These are phyloP conservation scores for Tupaia chinensis DNA, from an alignment of 2,113 vertebrate genomes.

Conservation along the genomic window DNA sequence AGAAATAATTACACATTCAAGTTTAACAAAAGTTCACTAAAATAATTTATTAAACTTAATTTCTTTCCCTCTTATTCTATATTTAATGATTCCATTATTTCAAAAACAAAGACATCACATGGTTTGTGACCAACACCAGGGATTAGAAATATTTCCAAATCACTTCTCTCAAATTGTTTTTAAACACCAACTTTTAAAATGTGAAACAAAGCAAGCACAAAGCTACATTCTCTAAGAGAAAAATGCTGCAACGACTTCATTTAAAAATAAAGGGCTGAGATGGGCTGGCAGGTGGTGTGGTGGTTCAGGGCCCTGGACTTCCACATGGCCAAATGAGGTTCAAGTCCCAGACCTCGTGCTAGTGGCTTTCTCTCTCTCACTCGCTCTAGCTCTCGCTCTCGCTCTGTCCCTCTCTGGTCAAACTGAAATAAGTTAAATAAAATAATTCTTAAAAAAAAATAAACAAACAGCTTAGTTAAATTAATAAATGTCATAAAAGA, in stretches of 20 bases:
- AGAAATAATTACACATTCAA: not conserved
- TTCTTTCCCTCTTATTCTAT: constrained; percentile 1
- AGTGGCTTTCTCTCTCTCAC: too few species aligned
- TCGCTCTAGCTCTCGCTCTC: too few species aligned
- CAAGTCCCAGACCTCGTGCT: too few species aligned
- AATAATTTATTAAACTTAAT: constrained; percentile 28
- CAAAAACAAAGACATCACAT: constrained; percentile 56
- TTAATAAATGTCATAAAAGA: constrained; percentile 37
- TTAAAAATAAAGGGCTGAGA: constrained; percentile 31
- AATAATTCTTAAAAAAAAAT: too few species aligned
- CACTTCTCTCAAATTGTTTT: constrained; percentile 38
- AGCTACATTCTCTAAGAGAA: constrained; percentile 18
- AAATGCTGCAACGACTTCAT: not conserved
- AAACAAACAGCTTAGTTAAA: constrained; percentile 41
- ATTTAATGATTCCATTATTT: constrained; percentile 55
- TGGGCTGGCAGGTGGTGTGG: not conserved
- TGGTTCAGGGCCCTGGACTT: too few species aligned
- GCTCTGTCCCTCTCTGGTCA: too few species aligned
- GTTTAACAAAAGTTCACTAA: constrained; percentile 46
- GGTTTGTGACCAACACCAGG: constrained; percentile 10
- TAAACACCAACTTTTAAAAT: constrained; percentile 28
- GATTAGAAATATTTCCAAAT: constrained; percentile 38
- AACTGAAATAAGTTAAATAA: too few species aligned
- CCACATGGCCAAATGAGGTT: too few species aligned
- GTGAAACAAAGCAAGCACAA: constrained; percentile 43